Base-by-base conservation (phyloP, 2,888 invertebrate genomes). In the Apocheima hispidaria region DNA sequence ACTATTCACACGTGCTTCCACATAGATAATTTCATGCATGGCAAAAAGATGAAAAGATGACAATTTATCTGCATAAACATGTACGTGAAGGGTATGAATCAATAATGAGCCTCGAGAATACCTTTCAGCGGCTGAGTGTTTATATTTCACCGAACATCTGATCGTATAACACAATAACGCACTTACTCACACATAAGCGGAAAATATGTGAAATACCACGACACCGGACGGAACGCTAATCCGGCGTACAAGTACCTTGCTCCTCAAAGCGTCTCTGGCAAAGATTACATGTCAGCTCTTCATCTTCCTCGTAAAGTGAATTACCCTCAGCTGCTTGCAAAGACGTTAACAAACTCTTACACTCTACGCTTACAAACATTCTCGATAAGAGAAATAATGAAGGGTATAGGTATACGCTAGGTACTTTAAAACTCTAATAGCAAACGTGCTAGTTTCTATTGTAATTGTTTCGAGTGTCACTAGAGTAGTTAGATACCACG, bases 211-310 rank as follows among this genome's bases (percentile, higher is more conserved):
- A 85, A 87, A 86, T 83, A 85, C 83, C 84, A 81, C 79, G 84
- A 81, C 86, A 90, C 89, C 88, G 87, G 86, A 86, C 82, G 77
- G 76, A 78, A 81, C 79, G 79, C 73, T 75, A 79, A 82, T 86
- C 86, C 87, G 83, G 82, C 80, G 84, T 82, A 79, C 85, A 87
- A 90, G 94, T 95, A 95, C 95, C 95, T 95, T 95, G 95, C 93
- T 95, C 95, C 92, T 95, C 95, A 94, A 95, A 95, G 87, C 95
- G 95, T 93, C 95, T 95, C 94, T 95, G 95, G 94, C 95, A 95
- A 93, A 95, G 95, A 90, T 95, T 95, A 92, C 95, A 95, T 93
- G 94, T 94, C 90, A 94, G 93, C 91, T 94, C 94, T 93, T 94
- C 94, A 86, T 94, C 94, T 92, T 94, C 94, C 88, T 94, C 92